Evolutionary conservation across 2,797 vertebrate genomes (phyloP), one percentile per base, ranked within the genome.

Genomic region (Sebastes steindachneri): DNA sequence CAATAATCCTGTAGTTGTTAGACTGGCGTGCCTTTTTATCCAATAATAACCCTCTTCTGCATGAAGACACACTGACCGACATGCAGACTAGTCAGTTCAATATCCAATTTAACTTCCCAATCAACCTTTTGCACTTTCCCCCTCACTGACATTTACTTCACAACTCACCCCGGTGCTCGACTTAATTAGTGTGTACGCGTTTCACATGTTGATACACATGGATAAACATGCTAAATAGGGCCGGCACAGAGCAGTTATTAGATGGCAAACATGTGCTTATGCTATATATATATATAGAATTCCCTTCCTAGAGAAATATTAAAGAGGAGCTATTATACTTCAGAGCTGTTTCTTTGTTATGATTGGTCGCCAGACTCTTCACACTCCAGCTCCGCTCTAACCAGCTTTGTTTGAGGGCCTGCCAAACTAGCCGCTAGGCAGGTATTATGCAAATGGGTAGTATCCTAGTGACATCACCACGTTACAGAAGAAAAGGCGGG

Each of bases 51-150:
- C 10, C 10, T 7, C 58, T 4, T 37, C 68, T 17, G 73, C 59
- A 63, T 1, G 3, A 48, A 41, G 63, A 73, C 73, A 41, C 75
- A 23, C 73, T 45, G 74, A 60, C 73, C 4, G 12, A 77, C 23
- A 81, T 21, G 70, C 83, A 82, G 59, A 83, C 79, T 8, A 84
- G 75, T 33, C 83, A 67, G 85, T 73, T 92, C 89, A 85, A 92
- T 94, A 93, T 89, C 83, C 75, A 92, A 91, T 94, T 92, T 88
- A 77, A 86, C 74, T 77, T 83, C 71, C 59, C 73, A 80, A 89
- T 92, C 84, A 87, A 88, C 88, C 88, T 83, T 80, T 85, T 84
- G 77, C 72, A 60, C 85, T 81, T 74, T 79, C 10, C 41, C 14
- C 35, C 62, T 65, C 69, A 4, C 77, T 83, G 77, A 84, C 75